phyloP scores from a whole-genome alignment of 2,888 invertebrate genomes.

The Amphipoea lucens region DNA sequence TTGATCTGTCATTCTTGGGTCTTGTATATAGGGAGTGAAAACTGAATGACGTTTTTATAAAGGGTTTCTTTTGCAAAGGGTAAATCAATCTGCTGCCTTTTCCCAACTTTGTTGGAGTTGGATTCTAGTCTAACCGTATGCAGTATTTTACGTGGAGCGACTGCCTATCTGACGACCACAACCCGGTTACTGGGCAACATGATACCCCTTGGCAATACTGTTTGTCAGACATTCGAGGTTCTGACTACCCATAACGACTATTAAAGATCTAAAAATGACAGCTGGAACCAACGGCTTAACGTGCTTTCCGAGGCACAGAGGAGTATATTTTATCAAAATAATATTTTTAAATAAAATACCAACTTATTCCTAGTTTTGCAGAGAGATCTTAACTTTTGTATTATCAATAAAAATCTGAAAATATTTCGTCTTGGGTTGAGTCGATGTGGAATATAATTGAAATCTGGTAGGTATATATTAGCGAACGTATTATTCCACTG shows the following conservation, averaged over 20 bases:
- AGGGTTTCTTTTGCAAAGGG: neutral
- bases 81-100: neutral
- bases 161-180: neutral
- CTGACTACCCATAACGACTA: neutral
- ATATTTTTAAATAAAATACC: neutral
- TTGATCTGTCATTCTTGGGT: conserved; percentile 15
- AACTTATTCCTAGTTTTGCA: too few relatives aligned
- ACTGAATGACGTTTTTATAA: neutral
- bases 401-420: neutral
- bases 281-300: neutral
- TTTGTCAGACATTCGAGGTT: neutral
- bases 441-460: neutral
- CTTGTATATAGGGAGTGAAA: conserved; percentile 5
- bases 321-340: neutral
- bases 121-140: neutral
- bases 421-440: neutral
- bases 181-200: neutral
- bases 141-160: neutral
- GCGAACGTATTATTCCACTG: too few relatives aligned
- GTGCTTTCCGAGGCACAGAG: neutral
- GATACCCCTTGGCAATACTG: neutral
- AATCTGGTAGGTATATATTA: neutral
- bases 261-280: neutral
- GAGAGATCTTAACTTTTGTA: neutral
- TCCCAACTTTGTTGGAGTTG: neutral